Evolutionary conservation across 2,113 vertebrate genomes (phyloP).

Genomic region (Empidonax traillii): DNA sequence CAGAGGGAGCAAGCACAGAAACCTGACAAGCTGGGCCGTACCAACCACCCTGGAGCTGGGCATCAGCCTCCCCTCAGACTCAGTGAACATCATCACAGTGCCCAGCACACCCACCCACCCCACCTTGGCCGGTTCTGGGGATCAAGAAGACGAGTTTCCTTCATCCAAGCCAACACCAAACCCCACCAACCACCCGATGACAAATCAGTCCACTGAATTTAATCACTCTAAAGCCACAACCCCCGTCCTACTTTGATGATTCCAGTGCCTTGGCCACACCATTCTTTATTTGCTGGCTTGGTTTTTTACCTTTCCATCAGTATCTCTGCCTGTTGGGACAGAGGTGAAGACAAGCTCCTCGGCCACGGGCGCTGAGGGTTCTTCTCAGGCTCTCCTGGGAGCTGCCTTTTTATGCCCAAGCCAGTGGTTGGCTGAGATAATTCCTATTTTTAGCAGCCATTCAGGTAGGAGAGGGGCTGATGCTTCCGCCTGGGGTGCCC

Average conservation of each 20-base stretch:
- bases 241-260: background rate
- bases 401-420: background rate
- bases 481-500: background rate
- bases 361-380: accelerated
- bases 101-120: background rate
- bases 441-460: slow-evolving; percentile 64
- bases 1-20: accelerated
- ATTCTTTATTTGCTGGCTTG: background rate
- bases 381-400: background rate
- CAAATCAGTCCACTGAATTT: background rate
- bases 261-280: background rate
- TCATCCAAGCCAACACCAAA: background rate
- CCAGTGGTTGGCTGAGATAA: background rate
- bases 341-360: background rate
- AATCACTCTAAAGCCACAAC: background rate
- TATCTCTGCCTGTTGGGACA: background rate
- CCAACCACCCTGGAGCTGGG: background rate
- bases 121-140: too few relatives aligned
- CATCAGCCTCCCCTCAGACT: background rate
- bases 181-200: background rate
- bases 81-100: background rate
- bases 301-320: slow-evolving; percentile 52
- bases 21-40: accelerated
- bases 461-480: background rate
- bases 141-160: background rate